Conservation (phyloP, 1,140 invertebrate genomes). For the Drepana arcuata region DNA sequence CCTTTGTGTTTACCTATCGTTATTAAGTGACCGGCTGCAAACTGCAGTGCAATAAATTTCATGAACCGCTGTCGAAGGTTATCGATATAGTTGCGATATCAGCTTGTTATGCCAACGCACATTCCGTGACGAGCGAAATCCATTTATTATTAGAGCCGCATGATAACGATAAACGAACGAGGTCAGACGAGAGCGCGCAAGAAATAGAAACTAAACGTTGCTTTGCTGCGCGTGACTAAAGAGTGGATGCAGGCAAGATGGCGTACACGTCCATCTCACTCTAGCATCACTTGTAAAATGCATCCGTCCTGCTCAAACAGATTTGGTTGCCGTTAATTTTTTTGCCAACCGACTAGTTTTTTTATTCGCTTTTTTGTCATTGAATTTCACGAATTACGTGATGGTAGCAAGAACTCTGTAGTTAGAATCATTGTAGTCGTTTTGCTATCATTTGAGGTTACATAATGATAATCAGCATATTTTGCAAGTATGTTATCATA, state of each 20-base stretch:
- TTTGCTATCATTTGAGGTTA: conserved; percentile 21
- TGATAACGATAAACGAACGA: conserved; percentile 70
- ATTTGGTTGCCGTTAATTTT: conserved; percentile 58
- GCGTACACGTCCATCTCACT: conserved; percentile 40
- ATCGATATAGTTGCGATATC: conserved; percentile 45
- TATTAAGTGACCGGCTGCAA: conserved; percentile 13
- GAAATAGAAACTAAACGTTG: conserved; percentile 65
- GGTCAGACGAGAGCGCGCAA: conserved; percentile 63
- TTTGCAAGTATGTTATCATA: conserved; percentile 8
- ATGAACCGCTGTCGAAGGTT: conserved; percentile 45
- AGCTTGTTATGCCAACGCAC: conserved; percentile 32
- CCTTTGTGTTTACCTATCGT: too few relatives aligned
- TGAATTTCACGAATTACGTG: conserved; percentile 59
- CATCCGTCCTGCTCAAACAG: conserved; percentile 25
- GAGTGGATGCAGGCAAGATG: conserved; percentile 58
- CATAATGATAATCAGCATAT: conserved; percentile 17
- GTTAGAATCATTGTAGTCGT: conserved; percentile 17
- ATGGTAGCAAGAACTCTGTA: conserved; percentile 30
- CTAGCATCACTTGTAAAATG: too few relatives aligned
- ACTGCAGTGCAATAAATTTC: conserved; percentile 27
- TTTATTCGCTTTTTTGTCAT: conserved; percentile 42
- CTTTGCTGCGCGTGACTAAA: conserved; percentile 63
- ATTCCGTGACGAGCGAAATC: conserved; percentile 48
- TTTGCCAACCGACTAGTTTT: conserved; percentile 40
- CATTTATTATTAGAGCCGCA: conserved; percentile 61